These are phyloP conservation scores for Nasonia oneida DNA, from an alignment of 2,888 invertebrate species.

Conservation along the genomic window DNA sequence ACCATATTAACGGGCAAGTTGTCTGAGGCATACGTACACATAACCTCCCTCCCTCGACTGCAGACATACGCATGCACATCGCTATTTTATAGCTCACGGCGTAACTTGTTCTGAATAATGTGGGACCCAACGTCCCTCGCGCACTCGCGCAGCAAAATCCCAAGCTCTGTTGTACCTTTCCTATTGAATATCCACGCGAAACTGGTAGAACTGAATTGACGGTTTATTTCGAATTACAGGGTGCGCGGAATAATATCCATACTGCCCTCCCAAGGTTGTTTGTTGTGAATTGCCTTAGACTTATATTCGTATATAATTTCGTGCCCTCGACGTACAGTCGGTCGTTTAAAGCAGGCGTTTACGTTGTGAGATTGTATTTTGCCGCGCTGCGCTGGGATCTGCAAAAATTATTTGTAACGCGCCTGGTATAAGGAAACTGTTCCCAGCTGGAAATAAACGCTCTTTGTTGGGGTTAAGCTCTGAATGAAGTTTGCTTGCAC, in stretches of 20 bases:
- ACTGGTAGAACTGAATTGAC: not conserved
- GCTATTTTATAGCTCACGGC: not conserved
- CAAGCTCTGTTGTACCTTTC: not conserved
- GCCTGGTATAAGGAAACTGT: not conserved
- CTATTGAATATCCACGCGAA: not conserved
- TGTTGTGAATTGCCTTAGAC: not conserved
- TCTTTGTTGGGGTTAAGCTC: not conserved
- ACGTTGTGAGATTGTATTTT: not conserved
- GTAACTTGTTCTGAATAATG: conserved; percentile 26
- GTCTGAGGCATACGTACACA: not conserved
- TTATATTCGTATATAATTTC: not conserved
- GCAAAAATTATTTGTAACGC: not conserved
- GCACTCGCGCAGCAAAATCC: not conserved
- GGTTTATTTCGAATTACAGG: conserved; percentile 14
- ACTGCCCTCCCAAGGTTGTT: not conserved
- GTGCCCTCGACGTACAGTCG: not conserved
- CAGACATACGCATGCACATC: not conserved
- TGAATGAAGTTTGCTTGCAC: not conserved
- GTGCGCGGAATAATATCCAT: not conserved
- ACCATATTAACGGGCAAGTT: conserved; percentile 37
- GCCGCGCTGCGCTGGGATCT: not conserved
- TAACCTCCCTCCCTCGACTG: not conserved
- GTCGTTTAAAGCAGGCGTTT: too few relatives aligned
- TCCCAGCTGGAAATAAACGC: not conserved
- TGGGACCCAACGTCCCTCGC: not conserved